Percentiles rank a stretch among this genome's conserved stretches.
These are phyloP conservation scores for Muscicapa comitata DNA, from an alignment of 2,797 vertebrate genomes.

Conservation along the genomic window DNA sequence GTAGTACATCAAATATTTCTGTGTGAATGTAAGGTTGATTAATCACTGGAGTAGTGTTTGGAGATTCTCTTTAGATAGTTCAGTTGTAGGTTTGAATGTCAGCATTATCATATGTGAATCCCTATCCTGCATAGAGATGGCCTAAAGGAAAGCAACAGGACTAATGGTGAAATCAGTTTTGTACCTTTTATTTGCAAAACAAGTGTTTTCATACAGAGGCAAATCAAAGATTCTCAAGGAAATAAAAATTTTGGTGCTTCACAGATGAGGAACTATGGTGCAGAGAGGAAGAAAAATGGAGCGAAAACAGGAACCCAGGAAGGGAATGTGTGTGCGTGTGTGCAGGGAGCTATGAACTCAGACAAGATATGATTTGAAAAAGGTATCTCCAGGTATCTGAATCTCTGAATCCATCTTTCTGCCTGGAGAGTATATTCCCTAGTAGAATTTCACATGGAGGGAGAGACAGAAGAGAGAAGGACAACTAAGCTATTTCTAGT, in stretches of 20 bases:
- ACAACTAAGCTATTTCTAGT: neutral
- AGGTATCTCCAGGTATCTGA: neutral
- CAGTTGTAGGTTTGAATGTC: neutral
- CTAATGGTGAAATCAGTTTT: neutral
- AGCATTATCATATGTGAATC: constrained; percentile 17
- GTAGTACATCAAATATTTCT: constrained; percentile 23
- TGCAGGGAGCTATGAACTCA: neutral
- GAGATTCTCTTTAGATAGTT: constrained; percentile 13
- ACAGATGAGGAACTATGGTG: neutral
- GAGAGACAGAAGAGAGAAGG: neutral
- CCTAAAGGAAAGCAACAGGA: neutral
- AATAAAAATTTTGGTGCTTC: neutral
- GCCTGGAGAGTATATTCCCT: neutral
- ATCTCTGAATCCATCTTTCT: neutral
- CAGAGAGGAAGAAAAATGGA: neutral
- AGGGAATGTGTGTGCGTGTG: fast-evolving
- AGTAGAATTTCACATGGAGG: neutral
- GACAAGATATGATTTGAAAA: neutral
- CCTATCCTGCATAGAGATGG: neutral
- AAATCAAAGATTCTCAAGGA: neutral
- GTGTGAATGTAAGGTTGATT: neutral
- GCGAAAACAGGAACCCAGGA: neutral
- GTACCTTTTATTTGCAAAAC: neutral
- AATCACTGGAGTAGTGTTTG: constrained; percentile 9
- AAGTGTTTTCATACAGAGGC: fast-evolving